These are phyloP conservation scores for Paracyclopina nana DNA, from an alignment of 1,140 invertebrate genomes.

Conservation along the genomic window DNA sequence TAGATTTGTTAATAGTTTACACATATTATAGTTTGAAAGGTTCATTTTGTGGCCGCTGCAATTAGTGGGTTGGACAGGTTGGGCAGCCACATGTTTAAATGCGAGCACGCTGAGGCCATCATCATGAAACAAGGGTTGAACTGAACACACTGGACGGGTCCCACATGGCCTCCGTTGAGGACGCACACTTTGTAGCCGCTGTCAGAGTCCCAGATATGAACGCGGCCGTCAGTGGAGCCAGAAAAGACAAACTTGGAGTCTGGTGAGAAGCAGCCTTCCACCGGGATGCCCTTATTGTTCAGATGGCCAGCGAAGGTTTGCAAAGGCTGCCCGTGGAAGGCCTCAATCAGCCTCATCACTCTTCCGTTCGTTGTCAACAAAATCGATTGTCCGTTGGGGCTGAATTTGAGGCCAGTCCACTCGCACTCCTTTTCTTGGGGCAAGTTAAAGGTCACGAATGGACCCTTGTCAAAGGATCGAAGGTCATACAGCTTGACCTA, in stretches of 20 bases:
- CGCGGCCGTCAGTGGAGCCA: slow-evolving; percentile 35
- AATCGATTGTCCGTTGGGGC: slow-evolving; percentile 89
- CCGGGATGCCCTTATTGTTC: slow-evolving; percentile 78
- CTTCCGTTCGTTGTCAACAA: slow-evolving; percentile 90
- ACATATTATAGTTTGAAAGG: too few relatives aligned
- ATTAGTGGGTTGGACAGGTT: background rate
- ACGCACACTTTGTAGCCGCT: slow-evolving; percentile 46
- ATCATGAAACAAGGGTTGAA: slow-evolving; percentile 99
- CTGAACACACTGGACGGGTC: slow-evolving; percentile 91
- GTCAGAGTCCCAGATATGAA: slow-evolving; percentile 34
- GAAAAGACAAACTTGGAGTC: slow-evolving; percentile 34
- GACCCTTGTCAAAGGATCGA: slow-evolving; percentile 85
- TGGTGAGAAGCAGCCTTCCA: slow-evolving; percentile 86
- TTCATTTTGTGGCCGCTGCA: too few relatives aligned
- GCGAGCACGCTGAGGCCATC: slow-evolving; percentile 69
- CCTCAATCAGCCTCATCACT: slow-evolving; percentile 79
- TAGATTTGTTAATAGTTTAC: too few relatives aligned
- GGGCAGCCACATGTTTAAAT: slow-evolving; percentile 13
- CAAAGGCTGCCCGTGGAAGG: slow-evolving; percentile 81
- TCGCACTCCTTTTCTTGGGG: slow-evolving; percentile 81
- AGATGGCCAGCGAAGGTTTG: slow-evolving; percentile 77
- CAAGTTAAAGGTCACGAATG: slow-evolving; percentile 87
- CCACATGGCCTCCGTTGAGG: slow-evolving; percentile 80
- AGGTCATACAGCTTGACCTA: slow-evolving; percentile 92
- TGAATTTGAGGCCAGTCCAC: slow-evolving; percentile 94